Evolutionary conservation across 2,888 invertebrate species (phyloP).

Genomic region (Abrostola tripartita): DNA sequence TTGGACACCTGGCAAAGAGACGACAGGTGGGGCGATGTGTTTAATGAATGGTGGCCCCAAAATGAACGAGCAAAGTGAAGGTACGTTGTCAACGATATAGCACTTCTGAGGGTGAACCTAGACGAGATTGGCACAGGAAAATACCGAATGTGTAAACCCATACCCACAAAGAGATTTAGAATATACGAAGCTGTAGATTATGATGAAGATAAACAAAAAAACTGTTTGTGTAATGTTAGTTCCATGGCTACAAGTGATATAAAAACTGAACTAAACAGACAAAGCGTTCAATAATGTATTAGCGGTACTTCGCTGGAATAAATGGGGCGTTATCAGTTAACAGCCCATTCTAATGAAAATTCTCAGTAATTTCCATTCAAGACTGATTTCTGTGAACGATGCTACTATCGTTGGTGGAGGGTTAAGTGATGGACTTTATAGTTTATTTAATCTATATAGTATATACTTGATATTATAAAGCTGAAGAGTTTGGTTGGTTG

Average conservation of each 20-base stretch:
- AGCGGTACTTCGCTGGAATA: slow-evolving; percentile 50
- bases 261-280: slow-evolving; percentile 16
- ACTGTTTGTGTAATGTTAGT: neutral
- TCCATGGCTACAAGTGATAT: neutral
- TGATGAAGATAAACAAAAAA: neutral
- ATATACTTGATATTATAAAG: no score
- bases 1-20: no score
- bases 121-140: no score
- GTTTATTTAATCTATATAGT: neutral
- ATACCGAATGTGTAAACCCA: no score
- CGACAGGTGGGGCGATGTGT: no score
- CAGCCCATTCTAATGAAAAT: slow-evolving; percentile 64
- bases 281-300: slow-evolving; percentile 39
- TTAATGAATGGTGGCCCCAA: no score
- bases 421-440: slow-evolving; percentile 34
- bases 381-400: slow-evolving; percentile 62
- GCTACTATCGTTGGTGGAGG: slow-evolving; percentile 45
- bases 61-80: no score
- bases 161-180: neutral
- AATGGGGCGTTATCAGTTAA: slow-evolving; percentile 62
- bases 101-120: no score
- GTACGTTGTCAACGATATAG: no score
- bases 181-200: neutral
- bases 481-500: no score
- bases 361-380: slow-evolving; percentile 62